Evolutionary conservation across 1,140 invertebrate species (phyloP), one percentile per base, ranked within the genome.

Genomic region (Drosophila murphyi): DNA sequence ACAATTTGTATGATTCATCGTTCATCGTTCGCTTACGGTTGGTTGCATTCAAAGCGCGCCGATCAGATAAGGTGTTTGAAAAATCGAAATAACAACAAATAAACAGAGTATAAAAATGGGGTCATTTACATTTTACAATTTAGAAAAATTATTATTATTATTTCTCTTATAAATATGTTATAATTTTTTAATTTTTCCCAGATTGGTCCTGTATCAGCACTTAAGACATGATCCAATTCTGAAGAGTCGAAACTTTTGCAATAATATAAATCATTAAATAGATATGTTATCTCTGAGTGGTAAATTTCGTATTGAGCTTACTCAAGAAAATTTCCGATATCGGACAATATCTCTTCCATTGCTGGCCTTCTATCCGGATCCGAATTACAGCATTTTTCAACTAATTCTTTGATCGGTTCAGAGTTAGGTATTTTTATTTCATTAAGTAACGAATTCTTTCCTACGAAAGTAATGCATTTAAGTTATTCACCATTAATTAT

Each of bases 31-130:
- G 59, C 54, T 72, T 72, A 60, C 72, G 37, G 10, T 35, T 39
- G 6, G 31, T 32, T 59, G 51, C 34, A 52, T 41, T 59, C 32
- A 37, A 56, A 62, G 10, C 52, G 65, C 39, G 67, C n/a, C 59
- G 60, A 52, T 59, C 47, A 65, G 68, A 72, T 76, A 72, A 72
- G 61, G 55, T 71, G 29, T 50, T 76, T 72, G 73, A 55, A 76
- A 76, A 76, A 76, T 76, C 73, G 73, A 76, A 76, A 50, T 60
- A 48, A 48, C 48, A 54, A 60, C 43, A 56, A 20, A 20, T 20
- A 20, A 20, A 20, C 20, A 20, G 20, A 20, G 20, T 20, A 20
- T 20, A 20, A 1, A 20, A 20, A 20, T 20, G 20, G 20, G 20
- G 20, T 20, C 20, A 2, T 20, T 20, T 20, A 20, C 20, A 20